phyloP scores from a whole-genome alignment of 2,113 vertebrate species.

The Tachysurus vachellii region DNA sequence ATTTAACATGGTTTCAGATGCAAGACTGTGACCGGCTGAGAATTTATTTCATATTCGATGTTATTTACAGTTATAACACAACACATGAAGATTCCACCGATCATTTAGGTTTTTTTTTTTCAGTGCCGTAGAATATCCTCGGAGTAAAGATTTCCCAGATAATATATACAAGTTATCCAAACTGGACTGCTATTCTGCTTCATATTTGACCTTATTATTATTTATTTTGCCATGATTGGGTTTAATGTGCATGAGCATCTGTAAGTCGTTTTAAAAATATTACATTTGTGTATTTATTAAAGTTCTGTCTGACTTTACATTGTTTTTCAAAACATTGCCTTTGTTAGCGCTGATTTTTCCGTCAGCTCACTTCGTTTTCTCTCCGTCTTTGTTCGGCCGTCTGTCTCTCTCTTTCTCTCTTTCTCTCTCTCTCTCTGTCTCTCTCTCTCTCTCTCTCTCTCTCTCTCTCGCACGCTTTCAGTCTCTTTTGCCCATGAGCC shows the following conservation, averaged over 20 bases:
- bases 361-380: not conserved
- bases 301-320: not conserved
- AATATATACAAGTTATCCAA: not conserved
- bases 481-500: constrained; percentile 17
- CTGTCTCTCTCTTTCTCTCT: not conserved
- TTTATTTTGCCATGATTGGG: constrained; percentile 4
- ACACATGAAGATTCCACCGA: not conserved
- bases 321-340: not conserved
- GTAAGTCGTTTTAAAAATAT: not conserved
- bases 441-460: not conserved
- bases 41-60: not conserved
- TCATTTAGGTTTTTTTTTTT: not conserved
- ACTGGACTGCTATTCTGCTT: not conserved
- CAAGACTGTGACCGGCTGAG: not conserved
- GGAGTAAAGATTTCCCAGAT: not conserved
- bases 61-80: not conserved
- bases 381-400: too few relatives aligned
- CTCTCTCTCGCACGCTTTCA: not conserved
- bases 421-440: not conserved
- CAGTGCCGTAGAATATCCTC: not conserved
- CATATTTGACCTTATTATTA: not conserved
- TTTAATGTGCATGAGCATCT: not conserved
- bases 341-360: not conserved
- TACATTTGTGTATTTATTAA: constrained; percentile 19
- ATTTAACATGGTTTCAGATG: not conserved